These are phyloP conservation scores for Diarsia brunnea DNA, from an alignment of 2,888 invertebrate species.

Conservation along the genomic window DNA sequence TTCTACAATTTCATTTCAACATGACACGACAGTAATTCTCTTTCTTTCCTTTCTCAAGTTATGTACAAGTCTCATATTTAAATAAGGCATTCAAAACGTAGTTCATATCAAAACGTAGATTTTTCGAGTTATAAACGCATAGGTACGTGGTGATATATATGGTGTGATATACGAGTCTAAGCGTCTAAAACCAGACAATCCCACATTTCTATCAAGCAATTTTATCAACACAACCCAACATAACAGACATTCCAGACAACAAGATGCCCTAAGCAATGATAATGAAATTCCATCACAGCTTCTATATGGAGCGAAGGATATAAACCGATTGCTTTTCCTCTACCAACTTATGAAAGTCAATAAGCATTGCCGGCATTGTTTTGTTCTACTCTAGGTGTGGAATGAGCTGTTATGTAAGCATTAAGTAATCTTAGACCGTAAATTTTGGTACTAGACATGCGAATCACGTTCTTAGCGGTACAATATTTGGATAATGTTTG, in stretches of 20 bases:
- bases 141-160: too few species aligned
- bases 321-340: conserved; percentile 23
- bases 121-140: background rate
- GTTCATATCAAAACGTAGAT: background rate
- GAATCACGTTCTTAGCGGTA: conserved; percentile 28
- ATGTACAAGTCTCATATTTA: too few species aligned
- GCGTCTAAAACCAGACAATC: too few species aligned
- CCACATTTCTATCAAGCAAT: conserved; percentile 3
- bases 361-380: conserved; percentile 40
- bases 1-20: background rate
- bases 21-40: too few species aligned
- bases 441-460: conserved; percentile 22
- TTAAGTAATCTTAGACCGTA: conserved; percentile 30
- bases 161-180: too few species aligned
- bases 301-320: conserved; percentile 5
- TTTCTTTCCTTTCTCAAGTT: too few species aligned
- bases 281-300: conserved; percentile 37
- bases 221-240: background rate
- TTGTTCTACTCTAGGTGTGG: conserved; percentile 26
- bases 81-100: too few species aligned
- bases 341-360: conserved; percentile 48
- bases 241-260: conserved; percentile 17
- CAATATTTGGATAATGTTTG: conserved; percentile 8
- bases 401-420: conserved; percentile 19
- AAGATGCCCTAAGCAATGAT: conserved; percentile 10